phyloP scores from a whole-genome alignment of 1,140 invertebrate genomes.

The Drosophila ananassae region DNA sequence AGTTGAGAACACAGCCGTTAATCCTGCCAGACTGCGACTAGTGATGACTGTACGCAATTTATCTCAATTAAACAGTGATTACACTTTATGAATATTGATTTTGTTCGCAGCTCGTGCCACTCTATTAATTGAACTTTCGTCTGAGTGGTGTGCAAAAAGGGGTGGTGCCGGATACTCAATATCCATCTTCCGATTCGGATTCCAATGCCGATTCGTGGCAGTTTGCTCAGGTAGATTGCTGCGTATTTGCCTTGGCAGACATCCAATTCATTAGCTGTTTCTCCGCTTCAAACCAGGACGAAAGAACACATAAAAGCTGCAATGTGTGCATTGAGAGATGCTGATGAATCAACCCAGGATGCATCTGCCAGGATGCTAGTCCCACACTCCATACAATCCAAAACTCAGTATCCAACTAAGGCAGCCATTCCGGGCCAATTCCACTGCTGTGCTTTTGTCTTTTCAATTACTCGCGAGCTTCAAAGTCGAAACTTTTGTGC shows the following conservation, averaged over 20 bases:
- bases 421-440: slow-evolving; percentile 19
- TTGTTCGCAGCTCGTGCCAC: slow-evolving; percentile 20
- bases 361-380: neutral
- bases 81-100: slow-evolving; percentile 76
- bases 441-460: slow-evolving; percentile 55
- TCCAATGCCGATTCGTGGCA: slow-evolving; percentile 20
- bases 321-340: slow-evolving; percentile 25
- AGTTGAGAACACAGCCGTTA: neutral
- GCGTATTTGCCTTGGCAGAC: slow-evolving; percentile 42
- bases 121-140: slow-evolving; percentile 32
- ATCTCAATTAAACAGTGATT: slow-evolving; percentile 68
- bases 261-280: slow-evolving; percentile 35
- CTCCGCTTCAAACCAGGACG: slow-evolving; percentile 7
- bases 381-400: neutral
- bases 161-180: slow-evolving; percentile 22
- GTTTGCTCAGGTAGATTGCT: slow-evolving; percentile 37
- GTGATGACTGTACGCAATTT: slow-evolving; percentile 39
- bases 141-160: neutral
- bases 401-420: slow-evolving; percentile 1
- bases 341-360: slow-evolving; percentile 21
- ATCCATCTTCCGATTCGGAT: slow-evolving; percentile 6
- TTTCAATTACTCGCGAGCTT: slow-evolving; percentile 54
- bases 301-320: slow-evolving; percentile 28
- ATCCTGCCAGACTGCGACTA: neutral
- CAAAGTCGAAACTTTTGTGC: slow-evolving; percentile 58